Conservation (phyloP, 1,140 invertebrate species). For the Eueides isabella region DNA sequence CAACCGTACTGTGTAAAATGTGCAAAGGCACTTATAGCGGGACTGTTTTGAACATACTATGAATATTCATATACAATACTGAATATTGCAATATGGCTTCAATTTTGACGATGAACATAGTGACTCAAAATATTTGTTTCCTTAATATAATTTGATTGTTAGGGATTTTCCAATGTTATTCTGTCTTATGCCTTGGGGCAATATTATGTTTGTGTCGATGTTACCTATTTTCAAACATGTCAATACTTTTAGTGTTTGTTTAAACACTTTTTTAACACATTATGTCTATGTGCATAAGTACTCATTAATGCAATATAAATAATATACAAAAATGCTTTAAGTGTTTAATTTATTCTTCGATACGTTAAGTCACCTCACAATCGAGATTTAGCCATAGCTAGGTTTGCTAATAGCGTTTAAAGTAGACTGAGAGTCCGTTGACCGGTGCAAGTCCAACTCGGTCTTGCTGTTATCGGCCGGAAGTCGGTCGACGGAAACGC, state of each 20-base stretch:
- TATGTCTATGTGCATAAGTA: background rate
- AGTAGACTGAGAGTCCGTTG: constrained; percentile 60
- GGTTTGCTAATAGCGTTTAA: constrained; percentile 30
- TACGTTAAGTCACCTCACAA: no score
- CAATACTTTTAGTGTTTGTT: background rate
- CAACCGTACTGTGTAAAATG: no score
- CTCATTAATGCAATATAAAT: background rate
- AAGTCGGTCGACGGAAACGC: constrained; percentile 70
- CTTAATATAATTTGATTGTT: background rate
- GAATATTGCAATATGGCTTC: no score
- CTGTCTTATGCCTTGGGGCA: no score
- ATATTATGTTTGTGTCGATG: no score
- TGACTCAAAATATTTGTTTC: background rate
- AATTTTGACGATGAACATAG: background rate
- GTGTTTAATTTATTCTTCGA: no score
- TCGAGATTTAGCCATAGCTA: constrained; percentile 30
- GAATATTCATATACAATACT: no score
- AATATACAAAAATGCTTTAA: background rate
- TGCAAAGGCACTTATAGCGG: no score
- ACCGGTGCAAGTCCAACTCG: constrained; percentile 63
- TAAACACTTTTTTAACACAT: no score
- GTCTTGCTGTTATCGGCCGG: constrained; percentile 73
- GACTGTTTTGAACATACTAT: no score
- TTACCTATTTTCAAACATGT: no score
- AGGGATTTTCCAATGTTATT: constrained; percentile 1